phyloP scores from a whole-genome alignment of 2,888 invertebrate genomes.

The Orthonevra nobilis region DNA sequence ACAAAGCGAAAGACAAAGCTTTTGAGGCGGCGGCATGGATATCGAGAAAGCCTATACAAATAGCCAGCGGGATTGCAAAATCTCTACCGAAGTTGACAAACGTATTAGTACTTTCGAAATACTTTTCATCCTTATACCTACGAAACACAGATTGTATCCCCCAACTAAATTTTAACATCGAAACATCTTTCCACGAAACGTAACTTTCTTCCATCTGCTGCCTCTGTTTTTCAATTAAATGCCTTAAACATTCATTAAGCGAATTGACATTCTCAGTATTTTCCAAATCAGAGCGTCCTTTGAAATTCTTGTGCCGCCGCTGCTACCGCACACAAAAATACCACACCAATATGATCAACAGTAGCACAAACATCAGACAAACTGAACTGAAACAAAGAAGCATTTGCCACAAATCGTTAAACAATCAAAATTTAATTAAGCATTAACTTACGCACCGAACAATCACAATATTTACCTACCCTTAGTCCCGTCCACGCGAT shows the following conservation, averaged over 20 bases:
- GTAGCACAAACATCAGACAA: conserved; percentile 8
- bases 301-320: conserved; percentile 38
- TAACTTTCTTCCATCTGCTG: not conserved
- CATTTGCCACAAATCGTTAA: conserved; percentile 65
- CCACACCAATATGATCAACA: too few species aligned
- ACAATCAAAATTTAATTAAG: conserved; percentile 70
- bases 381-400: conserved; percentile 29
- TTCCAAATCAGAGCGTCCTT: conserved; percentile 50
- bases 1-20: too few species aligned
- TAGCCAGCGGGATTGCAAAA: too few species aligned
- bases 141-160: too few species aligned
- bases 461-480: conserved; percentile 64
- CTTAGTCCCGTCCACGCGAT: not conserved
- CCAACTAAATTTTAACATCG: too few species aligned
- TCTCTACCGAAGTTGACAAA: too few species aligned
- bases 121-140: too few species aligned
- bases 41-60: too few species aligned
- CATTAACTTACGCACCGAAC: conserved; percentile 67
- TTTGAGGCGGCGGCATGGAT: too few species aligned
- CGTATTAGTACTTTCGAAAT: too few species aligned
- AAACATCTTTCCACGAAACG: too few species aligned
- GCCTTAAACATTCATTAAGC: conserved; percentile 31
- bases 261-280: conserved; percentile 41
- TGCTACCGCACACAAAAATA: not conserved
- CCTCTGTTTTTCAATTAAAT: conserved; percentile 26